Evolutionary conservation across 2,797 vertebrate species (phyloP), one percentile per base, ranked within the genome.

Genomic region (Aselliscus stoliczkanus): DNA sequence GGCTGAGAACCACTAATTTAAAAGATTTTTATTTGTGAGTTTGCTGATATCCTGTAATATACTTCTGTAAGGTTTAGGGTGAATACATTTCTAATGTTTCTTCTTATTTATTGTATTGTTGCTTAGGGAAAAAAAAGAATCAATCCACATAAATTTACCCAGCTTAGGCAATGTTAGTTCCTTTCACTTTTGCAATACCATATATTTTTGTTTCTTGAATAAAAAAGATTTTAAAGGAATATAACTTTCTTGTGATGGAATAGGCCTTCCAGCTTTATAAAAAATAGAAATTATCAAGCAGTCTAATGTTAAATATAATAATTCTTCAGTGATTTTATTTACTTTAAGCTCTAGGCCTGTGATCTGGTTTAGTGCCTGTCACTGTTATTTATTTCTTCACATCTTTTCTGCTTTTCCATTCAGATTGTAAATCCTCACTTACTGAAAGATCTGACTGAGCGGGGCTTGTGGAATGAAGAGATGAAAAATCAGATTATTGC

Each of bases 401-500:
- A 27, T 86, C 4, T 91, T 87, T 65, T 83, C 42, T 79, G 44
- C n/a, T 94, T 80, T 94, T 15, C 58, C 12, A 21, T 92, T 69
- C 96, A 99, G 99, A 99, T 99, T n/a, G 99, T 99, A 76, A 99
- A 99, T 82, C 99, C 99, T 0, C 99, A 99, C 94, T 98, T 99
- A 97, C 88, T 99, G 97, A 99, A 99, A 97, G 99, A 99, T 97
- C 99, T 99, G 93, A 99, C 99, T 0, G 99, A 99, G 98, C 97
- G 98, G 60, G 99, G 99, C 0, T 98, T 99, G 92, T 99, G 99
- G 99, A 99, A 97, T 0, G 99, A 99, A 98, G 99, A 99, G 89
- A 99, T 99, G 99, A 99, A 99, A 97, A 99, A 99, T 98, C 98
- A 99, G 97, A 99, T 99, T 97, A 99, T 99, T 0, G 98, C 99